phyloP scores from a whole-genome alignment of 2,888 invertebrate species.

The Netelia melanura region DNA sequence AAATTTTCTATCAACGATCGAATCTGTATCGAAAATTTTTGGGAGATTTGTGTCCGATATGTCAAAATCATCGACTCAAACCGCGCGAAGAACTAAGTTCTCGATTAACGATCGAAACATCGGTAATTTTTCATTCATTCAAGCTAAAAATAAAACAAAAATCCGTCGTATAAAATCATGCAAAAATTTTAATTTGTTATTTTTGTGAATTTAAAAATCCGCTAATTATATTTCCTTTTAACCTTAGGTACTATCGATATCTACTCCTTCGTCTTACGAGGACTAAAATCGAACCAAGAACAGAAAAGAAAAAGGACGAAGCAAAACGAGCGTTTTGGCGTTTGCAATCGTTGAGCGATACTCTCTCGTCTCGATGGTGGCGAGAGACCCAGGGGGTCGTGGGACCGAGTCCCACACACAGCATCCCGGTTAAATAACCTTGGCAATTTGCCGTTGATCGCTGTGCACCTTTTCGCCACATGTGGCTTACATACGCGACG shows the following conservation, averaged over 20 bases:
- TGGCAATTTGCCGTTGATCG: conserved; percentile 54
- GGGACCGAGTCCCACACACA: conserved; percentile 47
- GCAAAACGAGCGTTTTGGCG: conserved; percentile 44
- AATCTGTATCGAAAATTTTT: too few relatives aligned
- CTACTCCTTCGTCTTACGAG: neutral
- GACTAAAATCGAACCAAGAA: neutral
- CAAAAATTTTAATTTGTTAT: neutral
- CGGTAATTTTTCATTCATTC: too few relatives aligned
- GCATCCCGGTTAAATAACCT: conserved; percentile 54
- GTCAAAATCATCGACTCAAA: too few relatives aligned
- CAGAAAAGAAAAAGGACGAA: neutral
- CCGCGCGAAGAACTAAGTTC: too few relatives aligned
- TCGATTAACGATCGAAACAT: too few relatives aligned
- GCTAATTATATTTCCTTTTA: neutral
- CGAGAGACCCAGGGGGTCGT: conserved; percentile 56
- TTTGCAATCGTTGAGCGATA: conserved; percentile 45
- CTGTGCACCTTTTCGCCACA: conserved; percentile 57
- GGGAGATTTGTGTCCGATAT: too few relatives aligned
- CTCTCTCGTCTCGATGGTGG: conserved; percentile 24
- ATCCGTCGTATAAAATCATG: too few relatives aligned
- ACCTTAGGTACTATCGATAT: neutral
- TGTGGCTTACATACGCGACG: conserved; percentile 44
- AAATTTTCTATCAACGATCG: too few relatives aligned
- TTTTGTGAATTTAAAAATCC: neutral
- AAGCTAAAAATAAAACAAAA: too few relatives aligned